These are phyloP conservation scores for Hassar affinis DNA, from an alignment of 2,113 vertebrate species.

Conservation along the genomic window DNA sequence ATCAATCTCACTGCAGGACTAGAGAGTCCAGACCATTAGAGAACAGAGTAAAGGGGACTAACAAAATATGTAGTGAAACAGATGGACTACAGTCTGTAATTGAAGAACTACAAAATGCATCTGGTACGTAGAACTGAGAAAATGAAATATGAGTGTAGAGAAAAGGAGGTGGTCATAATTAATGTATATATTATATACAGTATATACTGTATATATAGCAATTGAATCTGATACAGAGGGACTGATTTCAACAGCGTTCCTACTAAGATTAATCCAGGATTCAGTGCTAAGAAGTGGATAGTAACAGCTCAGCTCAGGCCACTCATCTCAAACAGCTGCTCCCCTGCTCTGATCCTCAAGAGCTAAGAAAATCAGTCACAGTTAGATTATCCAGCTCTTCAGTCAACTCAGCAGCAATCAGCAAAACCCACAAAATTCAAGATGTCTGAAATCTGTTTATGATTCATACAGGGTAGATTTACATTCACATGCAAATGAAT, in stretches of 20 bases:
- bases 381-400: slow-evolving; percentile 63
- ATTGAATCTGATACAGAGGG: slow-evolving; percentile 1
- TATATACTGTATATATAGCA: too few species aligned
- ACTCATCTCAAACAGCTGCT: slow-evolving; percentile 67
- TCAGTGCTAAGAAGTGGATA: slow-evolving; percentile 60
- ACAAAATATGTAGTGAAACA: too few species aligned
- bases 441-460: neutral
- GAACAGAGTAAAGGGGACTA: too few species aligned
- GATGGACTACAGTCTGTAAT: too few species aligned
- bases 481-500: neutral
- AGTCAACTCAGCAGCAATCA: slow-evolving; percentile 32
- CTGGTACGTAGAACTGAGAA: too few species aligned
- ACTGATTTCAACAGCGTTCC: slow-evolving; percentile 24
- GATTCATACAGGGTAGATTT: neutral
- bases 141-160: too few species aligned
- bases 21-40: too few species aligned
- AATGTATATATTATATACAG: too few species aligned
- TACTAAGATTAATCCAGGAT: slow-evolving; percentile 67
- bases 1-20: too few species aligned
- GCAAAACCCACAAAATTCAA: slow-evolving; percentile 41
- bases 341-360: slow-evolving; percentile 65
- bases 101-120: too few species aligned
- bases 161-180: too few species aligned
- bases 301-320: slow-evolving; percentile 59
- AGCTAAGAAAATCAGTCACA: slow-evolving; percentile 69